phyloP scores from a whole-genome alignment of 2,113 vertebrate genomes.

The Falcunculus frontatus region DNA sequence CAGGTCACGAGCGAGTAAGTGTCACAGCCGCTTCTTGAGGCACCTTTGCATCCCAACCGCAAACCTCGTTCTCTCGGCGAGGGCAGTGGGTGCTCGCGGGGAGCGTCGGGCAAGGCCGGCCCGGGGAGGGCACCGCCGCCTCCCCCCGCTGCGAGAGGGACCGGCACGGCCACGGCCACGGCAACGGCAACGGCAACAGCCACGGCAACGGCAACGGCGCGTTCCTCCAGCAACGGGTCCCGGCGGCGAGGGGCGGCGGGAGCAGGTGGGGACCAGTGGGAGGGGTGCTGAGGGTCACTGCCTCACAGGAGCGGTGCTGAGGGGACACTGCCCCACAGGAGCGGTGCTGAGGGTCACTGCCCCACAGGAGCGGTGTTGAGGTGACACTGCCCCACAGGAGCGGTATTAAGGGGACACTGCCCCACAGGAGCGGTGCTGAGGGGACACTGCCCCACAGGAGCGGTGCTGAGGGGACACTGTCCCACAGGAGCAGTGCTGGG shows the following conservation, averaged over 20 bases:
- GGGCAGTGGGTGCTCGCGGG: neutral
- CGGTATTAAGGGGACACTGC: neutral
- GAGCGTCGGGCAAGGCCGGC: neutral
- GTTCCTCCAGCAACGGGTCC: neutral
- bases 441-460: neutral
- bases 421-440: neutral
- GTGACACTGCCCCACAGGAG: neutral
- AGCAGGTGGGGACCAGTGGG: neutral
- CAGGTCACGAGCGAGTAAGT: accelerated
- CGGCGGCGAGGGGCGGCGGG: neutral
- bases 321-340: neutral
- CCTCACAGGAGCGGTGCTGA: neutral
- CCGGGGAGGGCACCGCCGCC: neutral
- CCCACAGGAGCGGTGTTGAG: neutral
- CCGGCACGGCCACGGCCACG: neutral
- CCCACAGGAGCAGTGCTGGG: too few species aligned
- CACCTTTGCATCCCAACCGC: accelerated
- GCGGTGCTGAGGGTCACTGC: neutral
- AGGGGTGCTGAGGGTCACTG: neutral
- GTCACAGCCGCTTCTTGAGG: accelerated
- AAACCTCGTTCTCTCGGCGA: accelerated
- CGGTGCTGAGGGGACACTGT: neutral
- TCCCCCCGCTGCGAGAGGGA: neutral
- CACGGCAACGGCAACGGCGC: neutral
- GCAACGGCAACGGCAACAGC: neutral